Evolutionary conservation across 2,113 vertebrate species (phyloP).

Genomic region (Callocephalon fimbriatum): DNA sequence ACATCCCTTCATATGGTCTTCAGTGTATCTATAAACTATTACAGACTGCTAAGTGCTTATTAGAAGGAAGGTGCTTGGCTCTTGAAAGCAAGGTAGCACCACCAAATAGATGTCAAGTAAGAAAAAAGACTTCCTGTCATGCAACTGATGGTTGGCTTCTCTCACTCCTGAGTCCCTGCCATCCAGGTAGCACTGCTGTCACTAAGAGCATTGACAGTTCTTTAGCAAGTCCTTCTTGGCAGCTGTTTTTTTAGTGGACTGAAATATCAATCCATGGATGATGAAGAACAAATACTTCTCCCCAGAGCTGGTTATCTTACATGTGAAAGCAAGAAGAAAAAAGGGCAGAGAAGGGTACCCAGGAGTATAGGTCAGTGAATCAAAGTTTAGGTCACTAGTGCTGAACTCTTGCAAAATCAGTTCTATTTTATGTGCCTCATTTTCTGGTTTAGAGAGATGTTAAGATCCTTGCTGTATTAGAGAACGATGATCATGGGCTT

Average conservation of each 20-base stretch:
- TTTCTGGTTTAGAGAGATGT: not conserved
- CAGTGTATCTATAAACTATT: not conserved
- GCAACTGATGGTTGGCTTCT: not conserved
- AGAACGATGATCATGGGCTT: not conserved
- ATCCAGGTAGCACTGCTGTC: not conserved
- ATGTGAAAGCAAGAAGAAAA: not conserved
- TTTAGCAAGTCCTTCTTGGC: not conserved
- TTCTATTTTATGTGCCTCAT: not conserved
- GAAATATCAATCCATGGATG: not conserved
- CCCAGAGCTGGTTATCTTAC: not conserved
- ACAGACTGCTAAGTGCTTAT: not conserved
- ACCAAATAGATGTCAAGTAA: not conserved
- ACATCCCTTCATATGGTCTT: not conserved
- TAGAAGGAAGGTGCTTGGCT: not conserved
- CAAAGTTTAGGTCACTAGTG: not conserved
- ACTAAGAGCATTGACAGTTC: not conserved
- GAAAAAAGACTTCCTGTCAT: not conserved
- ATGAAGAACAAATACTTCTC: not conserved
- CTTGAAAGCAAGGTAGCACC: not conserved
- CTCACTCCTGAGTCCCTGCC: not conserved
- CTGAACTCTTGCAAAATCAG: not conserved
- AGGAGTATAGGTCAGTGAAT: not conserved
- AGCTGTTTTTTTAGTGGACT: not conserved
- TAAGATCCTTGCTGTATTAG: not conserved
- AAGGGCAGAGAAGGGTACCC: not conserved